A percentile compares a stretch with the other conserved stretches of the same genome.
Conservation (phyloP, 2,888 invertebrate genomes). For the Notocelia uddmanniana region DNA sequence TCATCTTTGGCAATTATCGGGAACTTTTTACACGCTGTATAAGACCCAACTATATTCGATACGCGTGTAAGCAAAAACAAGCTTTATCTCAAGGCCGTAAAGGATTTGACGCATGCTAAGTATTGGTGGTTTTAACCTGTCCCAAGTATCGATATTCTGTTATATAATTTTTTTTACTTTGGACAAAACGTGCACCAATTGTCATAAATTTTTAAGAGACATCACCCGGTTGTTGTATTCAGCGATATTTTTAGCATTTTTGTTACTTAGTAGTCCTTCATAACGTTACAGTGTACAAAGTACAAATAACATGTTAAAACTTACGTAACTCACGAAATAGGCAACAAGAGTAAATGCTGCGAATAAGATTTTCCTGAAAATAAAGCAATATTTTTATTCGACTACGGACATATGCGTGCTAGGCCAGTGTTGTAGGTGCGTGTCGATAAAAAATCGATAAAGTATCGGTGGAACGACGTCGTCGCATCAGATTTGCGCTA, state of each 20-base stretch:
- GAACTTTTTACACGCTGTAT: not conserved
- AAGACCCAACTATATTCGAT: not conserved
- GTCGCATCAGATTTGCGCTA: no score
- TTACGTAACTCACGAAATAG: slow-evolving; percentile 5
- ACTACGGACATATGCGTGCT: slow-evolving; percentile 30
- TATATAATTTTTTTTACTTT: not conserved
- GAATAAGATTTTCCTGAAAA: slow-evolving; percentile 33
- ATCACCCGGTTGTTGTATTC: not conserved
- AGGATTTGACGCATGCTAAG: not conserved
- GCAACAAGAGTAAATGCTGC: slow-evolving; percentile 8
- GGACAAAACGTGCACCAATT: not conserved
- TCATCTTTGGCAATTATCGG: slow-evolving; percentile 5
- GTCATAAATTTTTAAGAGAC: not conserved
- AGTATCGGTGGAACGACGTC: not conserved
- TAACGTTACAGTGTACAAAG: no score
- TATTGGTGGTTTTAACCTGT: not conserved
- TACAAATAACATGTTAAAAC: slow-evolving; percentile 7
- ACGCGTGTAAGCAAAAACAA: not conserved
- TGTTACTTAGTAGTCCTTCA: not conserved
- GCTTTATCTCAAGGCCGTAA: not conserved
- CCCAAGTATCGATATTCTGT: not conserved
- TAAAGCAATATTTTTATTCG: slow-evolving; percentile 36
- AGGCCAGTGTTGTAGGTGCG: slow-evolving; percentile 11
- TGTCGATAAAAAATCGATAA: slow-evolving; percentile 8
- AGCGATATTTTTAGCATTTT: not conserved